These are phyloP conservation scores for Psilopogon haemacephalus DNA, from an alignment of 2,113 vertebrate species.

Conservation along the genomic window DNA sequence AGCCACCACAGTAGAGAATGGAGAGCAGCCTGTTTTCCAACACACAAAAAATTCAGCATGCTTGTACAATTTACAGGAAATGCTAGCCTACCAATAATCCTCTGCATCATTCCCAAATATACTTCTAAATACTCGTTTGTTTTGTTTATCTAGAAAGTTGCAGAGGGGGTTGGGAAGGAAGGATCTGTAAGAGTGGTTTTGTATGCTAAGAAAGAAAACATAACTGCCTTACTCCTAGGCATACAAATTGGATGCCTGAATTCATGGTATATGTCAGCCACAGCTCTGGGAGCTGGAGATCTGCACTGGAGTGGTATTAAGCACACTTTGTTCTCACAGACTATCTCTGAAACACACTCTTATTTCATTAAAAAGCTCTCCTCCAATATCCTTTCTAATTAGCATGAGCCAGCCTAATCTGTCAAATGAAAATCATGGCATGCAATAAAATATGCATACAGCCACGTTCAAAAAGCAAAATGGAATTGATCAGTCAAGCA, in stretches of 20 bases:
- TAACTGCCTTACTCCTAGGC: neutral
- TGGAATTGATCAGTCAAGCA: constrained; percentile 48
- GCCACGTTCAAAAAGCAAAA: constrained; percentile 8
- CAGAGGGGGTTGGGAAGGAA: neutral
- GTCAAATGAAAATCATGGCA: constrained; percentile 21
- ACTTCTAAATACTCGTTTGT: neutral
- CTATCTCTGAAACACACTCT: neutral
- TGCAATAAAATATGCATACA: constrained; percentile 1
- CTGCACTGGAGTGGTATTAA: neutral
- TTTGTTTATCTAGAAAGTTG: neutral
- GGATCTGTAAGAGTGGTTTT: neutral
- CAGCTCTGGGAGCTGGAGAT: neutral
- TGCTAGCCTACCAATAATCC: neutral
- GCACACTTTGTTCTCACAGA: neutral
- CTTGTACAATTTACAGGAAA: neutral
- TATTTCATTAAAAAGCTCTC: constrained; percentile 15
- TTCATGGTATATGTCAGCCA: neutral
- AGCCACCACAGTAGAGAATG: neutral
- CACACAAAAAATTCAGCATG: neutral
- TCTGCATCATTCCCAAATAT: accelerated
- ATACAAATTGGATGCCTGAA: neutral
- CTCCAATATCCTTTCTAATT: neutral
- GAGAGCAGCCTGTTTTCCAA: neutral
- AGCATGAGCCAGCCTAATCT: neutral
- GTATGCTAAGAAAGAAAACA: neutral